Evolutionary conservation across 2,888 invertebrate genomes (phyloP), one percentile per base, ranked within the genome.

Genomic region (Thymelicus sylvestris): DNA sequence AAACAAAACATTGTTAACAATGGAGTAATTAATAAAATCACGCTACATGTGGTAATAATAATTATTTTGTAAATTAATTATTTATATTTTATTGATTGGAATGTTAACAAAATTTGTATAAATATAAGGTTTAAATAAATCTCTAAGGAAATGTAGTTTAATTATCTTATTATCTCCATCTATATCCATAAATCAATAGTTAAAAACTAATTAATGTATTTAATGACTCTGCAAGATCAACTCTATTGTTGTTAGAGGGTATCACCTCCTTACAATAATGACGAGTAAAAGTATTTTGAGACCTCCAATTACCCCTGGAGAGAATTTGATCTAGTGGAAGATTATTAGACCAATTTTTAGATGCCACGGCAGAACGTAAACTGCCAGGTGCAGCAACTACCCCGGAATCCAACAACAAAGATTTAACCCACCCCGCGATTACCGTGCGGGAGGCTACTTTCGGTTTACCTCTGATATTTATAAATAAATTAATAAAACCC

Each of bases 361-460:
- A 48, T 13, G 47, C 47, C 47, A 48, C 47, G 10, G 47, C 47
- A 13, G 47, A 48, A 5, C 47, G 10, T 48, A 48, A 13, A 12
- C 47, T 48, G 13, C 47, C 47, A 48, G 47, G 65, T 24, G 24
- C 24, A 24, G 24, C 24, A 24, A 24, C 24, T 24, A 24, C 24
- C 3, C 24, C 24, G 24, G 24, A 24, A 2, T 24, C 24, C 3
- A 24, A 24, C 3, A 24, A 24, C 24, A 24, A 24, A 24, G 24
- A 61, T 50, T 73, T 74, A 8, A 79, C 61, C 76, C 74, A 76
- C 10, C 74, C 66, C 4, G 77, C 77, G 8, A 80, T 78, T 0
- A 78, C 72, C 0, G 74, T 61, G 10, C 77, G 68, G 0, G 78
- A 76, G 0, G 78, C 76, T 6, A 69, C 38, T 69, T 71, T 69